phyloP scores from a whole-genome alignment of 2,888 invertebrate species.

The Oligia strigilis region DNA sequence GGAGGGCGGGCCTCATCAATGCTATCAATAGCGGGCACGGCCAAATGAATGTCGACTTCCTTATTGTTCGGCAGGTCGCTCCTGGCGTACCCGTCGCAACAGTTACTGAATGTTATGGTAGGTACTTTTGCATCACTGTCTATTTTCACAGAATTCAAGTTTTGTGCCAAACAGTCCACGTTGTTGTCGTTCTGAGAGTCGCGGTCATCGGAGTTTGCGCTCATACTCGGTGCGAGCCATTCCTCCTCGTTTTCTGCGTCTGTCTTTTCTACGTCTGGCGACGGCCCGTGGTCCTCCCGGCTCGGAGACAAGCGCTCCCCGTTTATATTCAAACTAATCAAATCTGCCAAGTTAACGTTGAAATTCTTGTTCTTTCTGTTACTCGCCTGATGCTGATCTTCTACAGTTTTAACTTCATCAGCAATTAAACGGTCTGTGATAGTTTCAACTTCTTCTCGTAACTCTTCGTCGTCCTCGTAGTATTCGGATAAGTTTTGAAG shows the following conservation, averaged over 20 bases:
- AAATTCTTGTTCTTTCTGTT: slow-evolving; percentile 78
- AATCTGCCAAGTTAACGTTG: slow-evolving; percentile 85
- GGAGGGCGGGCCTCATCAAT: slow-evolving; percentile 87
- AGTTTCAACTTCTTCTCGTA: slow-evolving; percentile 81
- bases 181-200: slow-evolving; percentile 73
- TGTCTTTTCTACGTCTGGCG: slow-evolving; percentile 78
- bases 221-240: slow-evolving; percentile 88
- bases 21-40: slow-evolving; percentile 87
- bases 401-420: slow-evolving; percentile 76
- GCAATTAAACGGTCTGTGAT: slow-evolving; percentile 82
- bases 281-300: slow-evolving; percentile 77
- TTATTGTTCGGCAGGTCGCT: slow-evolving; percentile 80
- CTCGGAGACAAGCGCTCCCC: slow-evolving; percentile 82
- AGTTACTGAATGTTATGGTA: slow-evolving; percentile 88
- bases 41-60: slow-evolving; percentile 82
- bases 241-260: slow-evolving; percentile 84
- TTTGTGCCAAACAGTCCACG: slow-evolving; percentile 83
- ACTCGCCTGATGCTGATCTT: slow-evolving; percentile 66
- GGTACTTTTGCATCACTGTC: slow-evolving; percentile 85
- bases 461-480: slow-evolving; percentile 86
- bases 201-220: slow-evolving; percentile 82
- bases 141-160: slow-evolving; percentile 80
- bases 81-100: slow-evolving; percentile 82
- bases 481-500: slow-evolving; percentile 87
- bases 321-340: slow-evolving; percentile 82